phyloP scores from a whole-genome alignment of 1,140 invertebrate species.

The Aphelinus atriplicis region DNA sequence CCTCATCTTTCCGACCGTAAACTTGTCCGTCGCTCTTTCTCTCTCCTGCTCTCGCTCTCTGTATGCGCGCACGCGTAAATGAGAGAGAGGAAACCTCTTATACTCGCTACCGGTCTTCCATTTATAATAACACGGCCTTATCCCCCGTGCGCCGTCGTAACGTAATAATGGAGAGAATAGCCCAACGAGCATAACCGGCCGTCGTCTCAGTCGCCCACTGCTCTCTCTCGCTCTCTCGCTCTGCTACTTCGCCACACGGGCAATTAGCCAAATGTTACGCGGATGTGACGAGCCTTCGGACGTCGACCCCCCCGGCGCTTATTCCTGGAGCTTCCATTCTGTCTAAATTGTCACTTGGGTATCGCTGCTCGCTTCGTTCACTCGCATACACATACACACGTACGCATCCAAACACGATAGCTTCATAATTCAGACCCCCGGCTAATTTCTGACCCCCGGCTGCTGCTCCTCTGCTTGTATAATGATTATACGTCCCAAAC shows the following conservation, averaged over 20 bases:
- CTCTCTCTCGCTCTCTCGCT: too few relatives aligned
- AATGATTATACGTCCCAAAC: not conserved
- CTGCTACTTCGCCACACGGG: conserved; percentile 43
- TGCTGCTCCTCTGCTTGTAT: not conserved
- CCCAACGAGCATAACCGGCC: conserved; percentile 57
- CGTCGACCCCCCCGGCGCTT: conserved; percentile 5
- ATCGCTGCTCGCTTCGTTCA: not conserved
- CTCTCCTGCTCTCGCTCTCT: too few relatives aligned
- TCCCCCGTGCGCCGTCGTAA: conserved; percentile 49
- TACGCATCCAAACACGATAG: too few relatives aligned
- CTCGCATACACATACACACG: too few relatives aligned
- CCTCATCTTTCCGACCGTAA: conserved; percentile 59
- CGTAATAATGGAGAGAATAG: conserved; percentile 58
- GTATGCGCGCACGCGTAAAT: conserved; percentile 35
- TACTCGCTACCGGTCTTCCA: conserved; percentile 62
- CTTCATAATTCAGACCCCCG: conserved; percentile 5
- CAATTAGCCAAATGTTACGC: conserved; percentile 51
- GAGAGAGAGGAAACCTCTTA: conserved; percentile 22
- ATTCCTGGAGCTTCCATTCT: conserved; percentile 18
- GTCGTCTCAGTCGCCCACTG: too few relatives aligned
- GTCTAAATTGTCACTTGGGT: conserved; percentile 24
- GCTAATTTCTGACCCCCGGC: not conserved
- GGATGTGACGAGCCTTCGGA: conserved; percentile 42
- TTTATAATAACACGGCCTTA: conserved; percentile 58
- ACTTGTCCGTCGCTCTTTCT: conserved; percentile 44